phyloP scores from a whole-genome alignment of 2,797 vertebrate species.

The Jordanella pulchra region DNA sequence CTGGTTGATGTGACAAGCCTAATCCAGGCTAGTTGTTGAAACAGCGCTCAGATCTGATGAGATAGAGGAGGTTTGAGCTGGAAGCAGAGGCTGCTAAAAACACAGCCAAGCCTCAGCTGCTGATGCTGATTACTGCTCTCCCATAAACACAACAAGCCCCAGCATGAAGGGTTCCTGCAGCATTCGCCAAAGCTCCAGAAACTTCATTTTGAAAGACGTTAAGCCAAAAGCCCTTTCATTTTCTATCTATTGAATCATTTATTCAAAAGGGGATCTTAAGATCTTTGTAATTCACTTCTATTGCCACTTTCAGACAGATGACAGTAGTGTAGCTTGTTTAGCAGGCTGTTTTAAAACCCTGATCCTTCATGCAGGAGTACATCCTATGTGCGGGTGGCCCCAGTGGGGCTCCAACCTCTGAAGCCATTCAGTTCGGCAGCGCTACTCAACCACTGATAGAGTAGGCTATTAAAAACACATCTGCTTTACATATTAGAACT shows the following conservation, averaged over 20 bases:
- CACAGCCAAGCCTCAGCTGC: constrained; percentile 58
- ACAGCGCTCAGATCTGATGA: constrained; percentile 60
- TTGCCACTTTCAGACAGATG: constrained; percentile 3
- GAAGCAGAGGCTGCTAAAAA: constrained; percentile 26
- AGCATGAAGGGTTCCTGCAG: constrained; percentile 15
- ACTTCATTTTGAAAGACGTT: constrained; percentile 3
- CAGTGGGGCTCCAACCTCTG: constrained; percentile 59
- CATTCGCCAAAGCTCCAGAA: constrained; percentile 17
- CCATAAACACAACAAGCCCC: constrained; percentile 35
- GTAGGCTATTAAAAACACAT: constrained; percentile 75
- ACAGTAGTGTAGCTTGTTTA: constrained; percentile 2
- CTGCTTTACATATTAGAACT: constrained; percentile 79
- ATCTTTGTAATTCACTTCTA: constrained; percentile 1
- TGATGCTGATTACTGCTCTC: constrained; percentile 55
- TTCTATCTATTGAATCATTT: constrained; percentile 3
- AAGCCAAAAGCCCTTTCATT: neutral
- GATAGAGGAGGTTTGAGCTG: constrained; percentile 58
- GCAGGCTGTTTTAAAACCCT: constrained; percentile 12
- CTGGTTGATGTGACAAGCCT: constrained; percentile 51
- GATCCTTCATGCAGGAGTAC: constrained; percentile 46
- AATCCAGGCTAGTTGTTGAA: constrained; percentile 57
- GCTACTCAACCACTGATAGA: constrained; percentile 59
- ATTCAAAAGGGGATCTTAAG: neutral
- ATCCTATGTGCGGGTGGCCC: constrained; percentile 67
- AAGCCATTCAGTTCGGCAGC: constrained; percentile 47